These are phyloP conservation scores for Macrobrachium rosenbergii DNA, from an alignment of 1,140 invertebrate genomes.

Conservation along the genomic window DNA sequence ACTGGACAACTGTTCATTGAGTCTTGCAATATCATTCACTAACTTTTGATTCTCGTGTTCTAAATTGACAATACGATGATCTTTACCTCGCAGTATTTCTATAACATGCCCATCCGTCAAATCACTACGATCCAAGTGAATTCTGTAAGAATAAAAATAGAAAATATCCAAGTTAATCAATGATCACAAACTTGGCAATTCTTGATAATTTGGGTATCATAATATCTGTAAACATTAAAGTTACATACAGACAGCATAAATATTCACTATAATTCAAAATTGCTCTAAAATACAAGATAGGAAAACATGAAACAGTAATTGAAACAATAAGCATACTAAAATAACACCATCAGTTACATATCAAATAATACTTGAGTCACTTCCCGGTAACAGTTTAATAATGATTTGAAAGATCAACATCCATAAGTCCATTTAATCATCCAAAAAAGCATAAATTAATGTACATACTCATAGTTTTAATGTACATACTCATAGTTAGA, in stretches of 20 bases:
- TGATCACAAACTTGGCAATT: not conserved
- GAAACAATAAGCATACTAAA: not conserved
- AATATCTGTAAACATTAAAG: no score
- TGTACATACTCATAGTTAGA: no score
- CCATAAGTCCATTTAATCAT: no score
- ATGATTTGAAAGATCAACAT: no score
- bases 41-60: conserved; percentile 51
- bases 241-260: no score
- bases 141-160: conserved; percentile 7
- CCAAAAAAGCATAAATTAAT: no score
- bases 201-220: no score
- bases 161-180: not conserved
- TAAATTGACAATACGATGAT: conserved; percentile 45
- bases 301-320: not conserved
- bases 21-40: conserved; percentile 26
- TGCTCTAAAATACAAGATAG: not conserved
- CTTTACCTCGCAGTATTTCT: conserved; percentile 50
- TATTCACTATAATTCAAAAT: not conserved
- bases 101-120: conserved; percentile 52
- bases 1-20: conserved; percentile 31
- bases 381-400: no score
- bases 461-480: no score
- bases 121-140: conserved; percentile 45
- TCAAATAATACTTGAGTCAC: no score
- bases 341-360: not conserved